Conservation (phyloP, 2,888 invertebrate species). For the Ornithoptera priamus region DNA sequence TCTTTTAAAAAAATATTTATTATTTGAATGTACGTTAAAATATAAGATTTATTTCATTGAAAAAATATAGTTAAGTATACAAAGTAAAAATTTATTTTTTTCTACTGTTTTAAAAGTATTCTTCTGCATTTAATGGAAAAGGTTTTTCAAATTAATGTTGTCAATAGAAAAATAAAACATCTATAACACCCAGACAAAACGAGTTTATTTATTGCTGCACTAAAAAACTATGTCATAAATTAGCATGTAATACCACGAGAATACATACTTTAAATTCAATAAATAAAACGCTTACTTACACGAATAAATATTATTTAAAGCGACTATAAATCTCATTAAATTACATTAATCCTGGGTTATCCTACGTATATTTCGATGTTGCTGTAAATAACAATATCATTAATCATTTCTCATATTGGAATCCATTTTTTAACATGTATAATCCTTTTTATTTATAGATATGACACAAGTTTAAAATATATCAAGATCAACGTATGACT, state of each 20-base stretch:
- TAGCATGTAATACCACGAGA: background rate
- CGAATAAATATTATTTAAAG: background rate
- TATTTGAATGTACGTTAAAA: too few relatives aligned
- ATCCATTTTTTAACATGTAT: slow-evolving; percentile 1
- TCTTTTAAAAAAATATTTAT: too few relatives aligned
- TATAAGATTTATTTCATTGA: too few relatives aligned
- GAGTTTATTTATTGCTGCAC: background rate
- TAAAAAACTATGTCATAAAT: background rate
- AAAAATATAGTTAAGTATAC: too few relatives aligned
- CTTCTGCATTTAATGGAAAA: too few relatives aligned
- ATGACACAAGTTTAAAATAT: slow-evolving; percentile 13
- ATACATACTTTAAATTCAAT: background rate
- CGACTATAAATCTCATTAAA: background rate
- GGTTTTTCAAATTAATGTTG: too few relatives aligned
- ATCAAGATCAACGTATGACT: slow-evolving; percentile 1
- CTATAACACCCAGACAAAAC: background rate
- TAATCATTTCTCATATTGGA: slow-evolving; percentile 7
- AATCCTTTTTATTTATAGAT: slow-evolving; percentile 11
- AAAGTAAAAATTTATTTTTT: too few relatives aligned
- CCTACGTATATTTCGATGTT: background rate
- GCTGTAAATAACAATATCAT: slow-evolving; percentile 9
- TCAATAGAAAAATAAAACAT: background rate
- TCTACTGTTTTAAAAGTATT: too few relatives aligned
- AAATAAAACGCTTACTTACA: background rate
- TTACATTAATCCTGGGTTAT: background rate